Evolutionary conservation across 1,140 invertebrate genomes (phyloP).

Genomic region (Agraylea sexmaculata): DNA sequence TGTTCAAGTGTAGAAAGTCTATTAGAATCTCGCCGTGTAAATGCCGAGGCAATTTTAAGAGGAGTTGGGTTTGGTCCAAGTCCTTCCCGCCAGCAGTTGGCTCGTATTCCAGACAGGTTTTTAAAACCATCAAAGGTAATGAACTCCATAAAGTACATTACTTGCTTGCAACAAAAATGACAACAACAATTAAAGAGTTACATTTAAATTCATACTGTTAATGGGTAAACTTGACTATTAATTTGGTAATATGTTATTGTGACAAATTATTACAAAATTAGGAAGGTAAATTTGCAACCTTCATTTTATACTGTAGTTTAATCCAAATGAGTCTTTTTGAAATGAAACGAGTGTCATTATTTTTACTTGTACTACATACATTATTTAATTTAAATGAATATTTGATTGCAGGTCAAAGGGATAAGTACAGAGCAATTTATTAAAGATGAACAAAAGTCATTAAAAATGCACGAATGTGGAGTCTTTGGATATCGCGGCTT

Average conservation of each 20-base stretch:
- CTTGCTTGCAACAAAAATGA: too few relatives aligned
- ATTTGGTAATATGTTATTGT: too few relatives aligned
- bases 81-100: constrained; percentile 40
- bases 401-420: constrained; percentile 33
- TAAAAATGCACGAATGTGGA: constrained; percentile 40
- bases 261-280: too few relatives aligned
- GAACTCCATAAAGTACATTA: too few relatives aligned
- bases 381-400: neutral
- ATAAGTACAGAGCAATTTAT: constrained; percentile 41
- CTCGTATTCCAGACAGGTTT: constrained; percentile 53
- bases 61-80: constrained; percentile 57
- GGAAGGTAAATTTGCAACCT: too few relatives aligned
- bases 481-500: constrained; percentile 39
- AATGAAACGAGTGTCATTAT: too few relatives aligned
- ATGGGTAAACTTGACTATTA: too few relatives aligned
- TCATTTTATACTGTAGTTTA: too few relatives aligned
- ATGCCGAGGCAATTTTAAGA: constrained; percentile 62
- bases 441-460: constrained; percentile 39
- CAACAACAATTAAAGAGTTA: too few relatives aligned
- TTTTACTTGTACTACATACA: too few relatives aligned
- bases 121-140: constrained; percentile 36
- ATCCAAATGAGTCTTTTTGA: too few relatives aligned
- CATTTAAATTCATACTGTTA: too few relatives aligned
- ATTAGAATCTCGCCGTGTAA: constrained; percentile 55
- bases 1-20: constrained; percentile 61